Conservation (phyloP, 2,797 vertebrate genomes). For the Phoeniculus purpureus region DNA sequence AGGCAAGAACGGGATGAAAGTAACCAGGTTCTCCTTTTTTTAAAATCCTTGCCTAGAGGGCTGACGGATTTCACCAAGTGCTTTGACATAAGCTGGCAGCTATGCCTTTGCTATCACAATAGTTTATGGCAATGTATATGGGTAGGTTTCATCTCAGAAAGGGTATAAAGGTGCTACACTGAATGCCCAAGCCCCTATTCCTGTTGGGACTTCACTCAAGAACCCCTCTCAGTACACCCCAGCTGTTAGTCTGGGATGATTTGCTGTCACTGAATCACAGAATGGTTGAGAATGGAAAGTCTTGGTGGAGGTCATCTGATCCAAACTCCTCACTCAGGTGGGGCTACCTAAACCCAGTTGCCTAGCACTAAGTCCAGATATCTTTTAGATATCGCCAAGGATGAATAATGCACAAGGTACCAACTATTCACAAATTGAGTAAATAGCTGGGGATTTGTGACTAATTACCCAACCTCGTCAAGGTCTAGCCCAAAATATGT, state of each 20-base stretch:
- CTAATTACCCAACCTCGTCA: not conserved
- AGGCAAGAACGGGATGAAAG: not conserved
- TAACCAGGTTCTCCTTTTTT: not conserved
- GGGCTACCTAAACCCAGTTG: not conserved
- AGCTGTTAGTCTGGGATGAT: too few species aligned
- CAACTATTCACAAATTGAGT: not conserved
- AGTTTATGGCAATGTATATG: not conserved
- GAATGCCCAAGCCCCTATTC: not conserved
- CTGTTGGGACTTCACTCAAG: not conserved
- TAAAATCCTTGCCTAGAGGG: not conserved
- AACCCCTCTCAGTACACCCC: not conserved
- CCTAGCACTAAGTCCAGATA: not conserved
- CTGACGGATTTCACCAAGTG: too few species aligned
- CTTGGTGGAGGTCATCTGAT: not conserved
- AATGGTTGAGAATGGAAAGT: not conserved
- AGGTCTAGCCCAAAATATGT: not conserved
- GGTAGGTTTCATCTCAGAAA: not conserved
- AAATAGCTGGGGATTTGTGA: not conserved
- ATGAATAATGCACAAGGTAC: not conserved
- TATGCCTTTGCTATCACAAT: not conserved
- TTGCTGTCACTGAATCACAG: not conserved
- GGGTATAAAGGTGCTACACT: too few species aligned
- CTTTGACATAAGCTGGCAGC: not conserved
- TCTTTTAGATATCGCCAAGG: not conserved
- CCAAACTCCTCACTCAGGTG: rapidly evolving